Evolutionary conservation across 2,113 vertebrate species (phyloP), one percentile per base, ranked within the genome.

Genomic region (Girardinichthys multiradiatus): DNA sequence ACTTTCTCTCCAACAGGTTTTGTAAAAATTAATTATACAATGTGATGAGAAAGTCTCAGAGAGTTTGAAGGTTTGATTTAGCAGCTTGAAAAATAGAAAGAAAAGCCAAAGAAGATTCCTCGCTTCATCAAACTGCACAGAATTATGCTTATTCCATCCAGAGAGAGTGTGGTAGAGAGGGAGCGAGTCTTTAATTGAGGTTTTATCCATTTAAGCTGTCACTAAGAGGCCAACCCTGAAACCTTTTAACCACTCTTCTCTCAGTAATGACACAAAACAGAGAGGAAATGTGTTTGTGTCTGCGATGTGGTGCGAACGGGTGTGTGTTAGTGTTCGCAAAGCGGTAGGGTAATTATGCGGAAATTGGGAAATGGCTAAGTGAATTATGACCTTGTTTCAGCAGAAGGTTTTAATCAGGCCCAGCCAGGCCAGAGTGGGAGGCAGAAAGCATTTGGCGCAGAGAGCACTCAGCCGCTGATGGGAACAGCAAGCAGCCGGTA

Each of bases 381-480:
- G 89, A 94, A 94, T 94, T 92, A 93, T 92, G 93, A 93, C 93
- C 94, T 93, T 93, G 87, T 93, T 92, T 91, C 89, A 87, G 84
- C 82, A 84, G 82, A 89, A 78, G 89, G 85, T 79, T 93, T 93
- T 93, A 93, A 93, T 94, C 92, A 93, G 87, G 67, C 86, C 81
- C 72, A 79, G 87, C 85, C 91, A 90, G 90, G 87, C 86, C 82
- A 45, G 64, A 27, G 77, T 81, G 81, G 60, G 45, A 79, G 79
- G 71, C 67, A 66, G 54, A 78, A 79, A n/a, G 76, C 57, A 60
- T 66, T 71, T 29, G 15, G 74, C 42, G 30, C 76, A 69, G 59
- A 31, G 48, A 72, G 71, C 66, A 60, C 70, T 66, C 73, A 60
- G 66, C 74, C 72, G 67, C 66, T 64, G 69, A 82, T 64, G 81